Base-by-base conservation (phyloP, 2,797 vertebrate species). In the Chaetophractus vellerosus region DNA sequence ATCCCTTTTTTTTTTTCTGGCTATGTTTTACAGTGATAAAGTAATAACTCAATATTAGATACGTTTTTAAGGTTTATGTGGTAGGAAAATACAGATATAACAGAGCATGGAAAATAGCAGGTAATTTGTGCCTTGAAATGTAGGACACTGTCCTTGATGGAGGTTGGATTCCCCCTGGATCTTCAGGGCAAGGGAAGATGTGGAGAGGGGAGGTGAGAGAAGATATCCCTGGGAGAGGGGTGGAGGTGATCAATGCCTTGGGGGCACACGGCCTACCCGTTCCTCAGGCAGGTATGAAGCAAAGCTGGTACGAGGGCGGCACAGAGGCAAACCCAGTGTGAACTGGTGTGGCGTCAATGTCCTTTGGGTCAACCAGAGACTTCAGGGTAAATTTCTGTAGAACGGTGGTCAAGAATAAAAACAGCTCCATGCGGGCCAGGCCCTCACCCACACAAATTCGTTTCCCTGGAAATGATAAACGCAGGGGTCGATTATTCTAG, bases 371-470 rank as follows among this genome's bases (percentile, higher is more conserved):
- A 45, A 45, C 45, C 45, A 45, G 45, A 45, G 45, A 45, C 45
- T 45, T 45, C 45, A 45, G 45, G 45, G 45, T 45, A 45, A 45
- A 45, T 45, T 45, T 45, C 45, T 45, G 45, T 10, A 45, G 10
- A 45, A 45, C 9, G 8, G 10, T 45, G 45, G 45, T 45, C 45
- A 45, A 8, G 45, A 45, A 45, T 45, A 45, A 45, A 45, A 45
- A 45, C 45, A 45, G 45, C 45, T 45, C 5, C 45, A 45, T 5
- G 45, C 45, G 8, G 96, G 93, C 45, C 45, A 45, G 45, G 8
- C 97, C 96, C 85, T 98, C 98, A 21, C 98, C 98, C 0, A 97
- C 94, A 89, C 98, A 98, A 81, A 88, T 92, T 50, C 98, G 57
- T 79, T 98, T 97, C 6, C 98, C 52, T 55, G 52, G 52, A 55